Evolutionary conservation across 2,888 invertebrate genomes (phyloP).

Genomic region (Agonum fuliginosum): DNA sequence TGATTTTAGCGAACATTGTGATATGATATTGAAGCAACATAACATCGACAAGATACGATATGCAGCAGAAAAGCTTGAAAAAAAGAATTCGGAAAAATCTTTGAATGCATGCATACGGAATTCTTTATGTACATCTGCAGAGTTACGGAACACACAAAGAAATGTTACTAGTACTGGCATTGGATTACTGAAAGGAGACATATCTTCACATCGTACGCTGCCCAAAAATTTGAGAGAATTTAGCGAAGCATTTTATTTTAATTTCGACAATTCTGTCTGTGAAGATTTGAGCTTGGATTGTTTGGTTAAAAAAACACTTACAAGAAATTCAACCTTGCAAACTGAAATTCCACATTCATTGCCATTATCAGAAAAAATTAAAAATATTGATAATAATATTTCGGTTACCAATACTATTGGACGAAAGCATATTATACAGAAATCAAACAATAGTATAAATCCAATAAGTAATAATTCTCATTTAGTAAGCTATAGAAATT

Average conservation of each 20-base stretch:
- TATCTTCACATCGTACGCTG: slow-evolving; percentile 66
- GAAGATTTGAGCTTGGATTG: slow-evolving; percentile 51
- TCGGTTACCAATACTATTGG: slow-evolving; percentile 26
- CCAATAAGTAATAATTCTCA: slow-evolving; percentile 4
- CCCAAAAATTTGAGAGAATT: slow-evolving; percentile 68
- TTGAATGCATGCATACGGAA: slow-evolving; percentile 34
- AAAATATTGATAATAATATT: slow-evolving; percentile 13
- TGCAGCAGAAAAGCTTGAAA: slow-evolving; percentile 50
- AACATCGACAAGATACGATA: slow-evolving; percentile 54
- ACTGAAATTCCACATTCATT: slow-evolving; percentile 10
- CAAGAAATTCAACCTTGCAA: slow-evolving; percentile 23
- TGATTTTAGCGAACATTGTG: slow-evolving; percentile 54
- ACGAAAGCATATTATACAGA: slow-evolving; percentile 30
- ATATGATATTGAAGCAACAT: slow-evolving; percentile 50
- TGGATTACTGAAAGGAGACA: slow-evolving; percentile 52
- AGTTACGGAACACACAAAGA: slow-evolving; percentile 30
- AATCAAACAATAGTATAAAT: slow-evolving; percentile 23
- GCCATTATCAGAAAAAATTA: no score
- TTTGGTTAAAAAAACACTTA: slow-evolving; percentile 44
- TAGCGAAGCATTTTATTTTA: slow-evolving; percentile 63
- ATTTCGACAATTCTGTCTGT: slow-evolving; percentile 60
- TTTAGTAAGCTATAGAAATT: slow-evolving; percentile 10
- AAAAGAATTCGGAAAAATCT: slow-evolving; percentile 45
- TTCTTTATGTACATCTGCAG: slow-evolving; percentile 47
- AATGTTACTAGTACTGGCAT: not conserved